Conservation (phyloP, 2,113 vertebrate species). For the Montifringilla adamsi region DNA sequence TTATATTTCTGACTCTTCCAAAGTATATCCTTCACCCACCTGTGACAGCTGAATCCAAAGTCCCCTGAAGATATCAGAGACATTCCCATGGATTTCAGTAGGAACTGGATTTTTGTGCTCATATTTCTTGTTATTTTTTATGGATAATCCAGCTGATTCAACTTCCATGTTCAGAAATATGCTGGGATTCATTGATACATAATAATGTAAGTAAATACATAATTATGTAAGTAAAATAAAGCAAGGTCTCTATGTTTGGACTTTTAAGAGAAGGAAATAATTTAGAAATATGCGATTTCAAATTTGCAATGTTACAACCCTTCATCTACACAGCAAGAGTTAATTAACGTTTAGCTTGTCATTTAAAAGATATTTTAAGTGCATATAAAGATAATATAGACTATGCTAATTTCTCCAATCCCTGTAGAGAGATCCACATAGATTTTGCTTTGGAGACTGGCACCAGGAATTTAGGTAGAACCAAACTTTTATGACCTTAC, state of each 20-base stretch:
- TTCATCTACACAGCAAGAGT: neutral
- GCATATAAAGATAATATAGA: neutral
- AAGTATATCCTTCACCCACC: neutral
- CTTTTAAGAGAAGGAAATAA: neutral
- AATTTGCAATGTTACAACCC: neutral
- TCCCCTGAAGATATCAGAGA: neutral
- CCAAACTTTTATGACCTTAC: neutral
- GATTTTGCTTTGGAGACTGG: neutral
- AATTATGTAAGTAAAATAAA: neutral
- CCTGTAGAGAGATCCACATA: neutral
- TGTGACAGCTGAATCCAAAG: neutral
- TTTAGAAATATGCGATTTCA: neutral
- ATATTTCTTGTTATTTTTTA: neutral
- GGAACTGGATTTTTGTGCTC: neutral
- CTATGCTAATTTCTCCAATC: neutral
- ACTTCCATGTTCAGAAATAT: neutral
- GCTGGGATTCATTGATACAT: neutral
- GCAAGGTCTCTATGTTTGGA: neutral
- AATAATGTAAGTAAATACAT: neutral
- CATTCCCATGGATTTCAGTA: neutral
- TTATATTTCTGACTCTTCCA: neutral
- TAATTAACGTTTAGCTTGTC: neutral
- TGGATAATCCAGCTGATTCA: neutral
- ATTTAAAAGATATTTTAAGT: neutral
- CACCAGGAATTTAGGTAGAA: neutral